Base-by-base conservation (phyloP, 2,888 invertebrate species). In the Aphrophora alni region DNA sequence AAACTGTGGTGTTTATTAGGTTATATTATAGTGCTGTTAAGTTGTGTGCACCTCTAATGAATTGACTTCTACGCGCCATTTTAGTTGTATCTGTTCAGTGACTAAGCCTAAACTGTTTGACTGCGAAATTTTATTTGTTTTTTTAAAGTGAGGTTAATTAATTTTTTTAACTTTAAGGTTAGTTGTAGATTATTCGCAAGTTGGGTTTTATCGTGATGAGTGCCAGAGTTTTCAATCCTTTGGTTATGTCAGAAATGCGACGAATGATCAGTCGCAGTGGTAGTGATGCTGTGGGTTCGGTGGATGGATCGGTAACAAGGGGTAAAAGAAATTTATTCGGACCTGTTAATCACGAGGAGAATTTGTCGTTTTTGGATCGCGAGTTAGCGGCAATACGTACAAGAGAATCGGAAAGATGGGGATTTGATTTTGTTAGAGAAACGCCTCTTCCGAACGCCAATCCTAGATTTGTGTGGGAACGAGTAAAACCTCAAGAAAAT, bases 221-320 rank as follows among this genome's bases (percentile, higher is more conserved):
- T 81, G 80, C 80, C 28, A 59, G 77, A 77, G 78, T 78, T 74
- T 78, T 81, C 68, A 78, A 81, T 44, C 81, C 81, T 8, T 68
- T 78, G 75, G 78, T 78, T 72, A 78, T 81, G 68, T 75, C 78
- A 14, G 81, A 81, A 38, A 77, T 81, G 72, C 81, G 77, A 24
- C 73, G 80, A 28, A 74, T 81, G 75, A 78, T 81, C n/a, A 71
- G 78, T 75, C 75, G 78, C 7, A 70, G 74, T 21, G 73, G 69
- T 38, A 78, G 74, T 70, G 77, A 81, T 70, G 69, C 73, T 12
- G 73, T 44, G 25, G 25, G 33, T 21, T 25, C 26, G 12, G 27
- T 24, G 24, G 33, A 70, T 7, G 80, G 44, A 8, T 74, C 78
- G 24, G 74, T 81, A 33, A 78, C 77, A 7, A 59, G 81, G 26